Evolutionary conservation across 2,888 invertebrate species (phyloP).

Genomic region (Abscondita cerata): DNA sequence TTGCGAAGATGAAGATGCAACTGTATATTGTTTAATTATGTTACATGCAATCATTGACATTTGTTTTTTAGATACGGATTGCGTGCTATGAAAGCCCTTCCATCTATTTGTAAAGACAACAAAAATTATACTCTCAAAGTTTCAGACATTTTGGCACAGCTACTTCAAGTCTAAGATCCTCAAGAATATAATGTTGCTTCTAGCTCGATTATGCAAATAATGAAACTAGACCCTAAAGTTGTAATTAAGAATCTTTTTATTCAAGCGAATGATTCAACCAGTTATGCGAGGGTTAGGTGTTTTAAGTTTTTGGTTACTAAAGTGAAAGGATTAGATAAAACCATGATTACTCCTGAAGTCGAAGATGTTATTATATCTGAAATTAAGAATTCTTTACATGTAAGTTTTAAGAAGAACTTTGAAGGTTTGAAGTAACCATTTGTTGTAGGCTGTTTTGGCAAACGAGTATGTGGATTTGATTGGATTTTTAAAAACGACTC

Average conservation of each 20-base stretch:
- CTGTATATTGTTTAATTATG: constrained; percentile 79
- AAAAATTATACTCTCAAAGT: constrained; percentile 85
- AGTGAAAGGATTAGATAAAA: constrained; percentile 78
- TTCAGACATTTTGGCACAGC: constrained; percentile 90
- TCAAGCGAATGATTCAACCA: constrained; percentile 70
- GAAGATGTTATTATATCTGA: constrained; percentile 85
- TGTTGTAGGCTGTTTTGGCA: constrained; percentile 79
- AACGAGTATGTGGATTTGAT: constrained; percentile 92
- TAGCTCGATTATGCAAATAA: constrained; percentile 79
- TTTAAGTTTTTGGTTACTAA: constrained; percentile 88
- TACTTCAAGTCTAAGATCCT: constrained; percentile 85
- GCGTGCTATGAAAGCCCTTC: constrained; percentile 93
- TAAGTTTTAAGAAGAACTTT: neutral
- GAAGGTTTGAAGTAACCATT: neutral
- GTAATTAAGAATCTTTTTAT: constrained; percentile 64
- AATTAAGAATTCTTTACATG: constrained; percentile 79
- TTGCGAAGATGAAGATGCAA: constrained; percentile 93
- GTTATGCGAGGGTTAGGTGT: constrained; percentile 82
- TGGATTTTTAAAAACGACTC: constrained; percentile 82
- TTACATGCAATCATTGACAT: no score
- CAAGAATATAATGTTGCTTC: constrained; percentile 86
- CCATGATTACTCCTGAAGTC: constrained; percentile 80
- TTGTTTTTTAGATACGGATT: constrained; percentile 79
- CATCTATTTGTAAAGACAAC: constrained; percentile 84
- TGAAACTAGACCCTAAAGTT: constrained; percentile 76